phyloP scores from a whole-genome alignment of 2,888 invertebrate species.

The Campoletis raptor region DNA sequence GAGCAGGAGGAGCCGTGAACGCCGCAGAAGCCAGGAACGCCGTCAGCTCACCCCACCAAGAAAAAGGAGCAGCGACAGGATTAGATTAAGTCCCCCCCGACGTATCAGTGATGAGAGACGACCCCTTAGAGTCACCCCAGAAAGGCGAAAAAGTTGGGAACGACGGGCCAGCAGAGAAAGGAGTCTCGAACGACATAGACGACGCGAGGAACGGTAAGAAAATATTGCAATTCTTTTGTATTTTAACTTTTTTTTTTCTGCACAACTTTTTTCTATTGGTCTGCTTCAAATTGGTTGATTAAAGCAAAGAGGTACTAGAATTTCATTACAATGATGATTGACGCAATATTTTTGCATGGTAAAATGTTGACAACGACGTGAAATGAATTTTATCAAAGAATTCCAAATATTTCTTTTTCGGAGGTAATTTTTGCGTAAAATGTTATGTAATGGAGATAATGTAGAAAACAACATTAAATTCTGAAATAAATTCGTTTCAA shows the following conservation, averaged over 20 bases:
- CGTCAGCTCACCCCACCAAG: slow-evolving; percentile 70
- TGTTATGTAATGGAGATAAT: too few relatives aligned
- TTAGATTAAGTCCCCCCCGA: slow-evolving; percentile 69
- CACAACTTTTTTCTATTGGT: not conserved
- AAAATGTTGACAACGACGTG: too few relatives aligned
- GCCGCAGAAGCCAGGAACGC: slow-evolving; percentile 75
- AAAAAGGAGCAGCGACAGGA: slow-evolving; percentile 72
- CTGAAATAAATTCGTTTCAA: not conserved
- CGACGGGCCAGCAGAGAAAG: slow-evolving; percentile 78
- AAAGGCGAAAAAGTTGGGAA: slow-evolving; percentile 76
- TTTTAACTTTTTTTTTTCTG: not conserved
- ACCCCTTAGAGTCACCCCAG: slow-evolving; percentile 72
- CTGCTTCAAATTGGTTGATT: not conserved
- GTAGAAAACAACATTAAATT: too few relatives aligned
- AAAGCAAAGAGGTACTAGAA: not conserved
- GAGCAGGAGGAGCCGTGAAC: slow-evolving; percentile 69
- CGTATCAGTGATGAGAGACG: slow-evolving; percentile 66
- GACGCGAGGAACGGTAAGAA: slow-evolving; percentile 82
- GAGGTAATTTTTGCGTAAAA: too few relatives aligned
- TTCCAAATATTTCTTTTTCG: too few relatives aligned
- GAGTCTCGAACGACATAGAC: slow-evolving; percentile 78
- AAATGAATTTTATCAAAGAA: too few relatives aligned
- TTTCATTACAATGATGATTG: not conserved
- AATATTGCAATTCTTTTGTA: slow-evolving; percentile 15
- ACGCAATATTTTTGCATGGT: not conserved